Evolutionary conservation across 2,888 invertebrate species (phyloP), one percentile per base, ranked within the genome.

Genomic region (Lingula anatina): DNA sequence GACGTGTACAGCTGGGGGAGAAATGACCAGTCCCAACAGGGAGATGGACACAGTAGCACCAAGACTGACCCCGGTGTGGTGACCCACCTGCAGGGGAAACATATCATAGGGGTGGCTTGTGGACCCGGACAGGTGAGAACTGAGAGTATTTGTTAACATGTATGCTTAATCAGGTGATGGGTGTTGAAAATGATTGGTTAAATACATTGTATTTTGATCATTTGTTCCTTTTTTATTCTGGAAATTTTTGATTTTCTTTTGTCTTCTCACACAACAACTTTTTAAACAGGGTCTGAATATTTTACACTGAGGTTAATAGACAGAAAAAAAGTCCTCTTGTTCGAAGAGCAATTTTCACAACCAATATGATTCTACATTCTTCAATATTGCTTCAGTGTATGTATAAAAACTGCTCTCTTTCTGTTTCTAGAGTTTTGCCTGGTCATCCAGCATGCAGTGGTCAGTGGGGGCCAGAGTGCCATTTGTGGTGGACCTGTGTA

Each of bases 401-500:
- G n/a, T n/a, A n/a, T n/a, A n/a, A n/a, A n/a, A n/a, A n/a, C n/a
- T n/a, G n/a, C n/a, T n/a, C n/a, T n/a, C n/a, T n/a, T n/a, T 37
- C 31, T 56, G 36, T 40, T 61, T 59, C 18, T 60, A 79, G 77
- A 77, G 74, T 52, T 76, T 79, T 61, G 74, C 73, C 12, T 79
- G 79, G 78, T 77, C 76, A 42, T 70, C 71, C 31, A 73, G 71
- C 48, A 71, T 70, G 36, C 71, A 70, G 51, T 76, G 72, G 65
- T 67, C 62, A 63, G 83, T 87, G 2, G 85, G 86, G 20, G 80
- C 82, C 25, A 84, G 85, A 39, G 83, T 90, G 54, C 90, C 92
- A 0, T 95, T 92, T 74, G 89, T 94, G 12, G 87, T 93, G 48
- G 94, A 95, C 75, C 82, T 93, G 41, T 86, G 85, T 41, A 89